Conservation (phyloP, 2,113 vertebrate genomes). For the Myiozetetes cayanensis region DNA sequence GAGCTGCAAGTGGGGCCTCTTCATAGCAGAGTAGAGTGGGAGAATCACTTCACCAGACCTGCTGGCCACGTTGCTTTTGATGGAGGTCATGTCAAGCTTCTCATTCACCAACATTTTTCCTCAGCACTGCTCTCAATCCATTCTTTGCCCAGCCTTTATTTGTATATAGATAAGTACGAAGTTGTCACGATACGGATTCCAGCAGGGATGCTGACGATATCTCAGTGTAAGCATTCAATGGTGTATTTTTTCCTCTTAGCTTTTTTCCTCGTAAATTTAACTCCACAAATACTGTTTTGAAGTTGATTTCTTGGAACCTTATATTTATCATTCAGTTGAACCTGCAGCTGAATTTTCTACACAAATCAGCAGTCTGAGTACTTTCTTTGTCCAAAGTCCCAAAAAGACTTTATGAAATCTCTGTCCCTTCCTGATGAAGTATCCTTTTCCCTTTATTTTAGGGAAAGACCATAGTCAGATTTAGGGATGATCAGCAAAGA, state of each 20-base stretch:
- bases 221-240: neutral
- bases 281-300: neutral
- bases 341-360: neutral
- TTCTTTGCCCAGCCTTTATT: neutral
- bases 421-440: neutral
- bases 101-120: neutral
- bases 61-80: neutral
- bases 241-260: neutral
- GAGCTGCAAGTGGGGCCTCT: neutral
- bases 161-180: neutral
- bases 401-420: neutral
- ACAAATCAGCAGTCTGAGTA: neutral
- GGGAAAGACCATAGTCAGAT: neutral
- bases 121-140: neutral
- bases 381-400: neutral
- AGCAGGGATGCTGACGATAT: neutral
- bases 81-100: neutral
- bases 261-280: neutral
- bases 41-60: neutral
- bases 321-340: neutral
- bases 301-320: neutral
- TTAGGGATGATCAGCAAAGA: neutral
- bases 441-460: neutral
- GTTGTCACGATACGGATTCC: neutral
- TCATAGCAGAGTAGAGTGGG: neutral